Conservation (phyloP, 2,888 invertebrate genomes). For the Agrotis clavis region DNA sequence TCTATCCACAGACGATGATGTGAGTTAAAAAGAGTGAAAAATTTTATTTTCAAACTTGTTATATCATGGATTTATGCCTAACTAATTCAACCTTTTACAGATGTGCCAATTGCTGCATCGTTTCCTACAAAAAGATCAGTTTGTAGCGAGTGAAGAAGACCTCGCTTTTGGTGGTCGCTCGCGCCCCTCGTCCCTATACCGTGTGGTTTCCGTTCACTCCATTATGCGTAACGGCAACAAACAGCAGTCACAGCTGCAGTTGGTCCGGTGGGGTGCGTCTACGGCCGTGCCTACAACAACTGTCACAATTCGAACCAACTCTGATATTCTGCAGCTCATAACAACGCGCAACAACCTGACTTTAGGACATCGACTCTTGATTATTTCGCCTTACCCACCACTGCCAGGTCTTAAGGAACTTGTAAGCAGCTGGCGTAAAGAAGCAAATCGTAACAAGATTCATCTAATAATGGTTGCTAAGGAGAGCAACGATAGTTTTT, state of each 20-base stretch:
- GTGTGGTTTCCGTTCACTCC: constrained; percentile 48
- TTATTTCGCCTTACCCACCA: constrained; percentile 65
- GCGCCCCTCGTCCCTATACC: constrained; percentile 48
- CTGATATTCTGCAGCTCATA: constrained; percentile 60
- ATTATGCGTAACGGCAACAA: constrained; percentile 29
- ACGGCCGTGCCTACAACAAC: constrained; percentile 42
- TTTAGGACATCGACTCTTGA: constrained; percentile 55
- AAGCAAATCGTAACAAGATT: constrained; percentile 58
- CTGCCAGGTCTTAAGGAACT: constrained; percentile 62
- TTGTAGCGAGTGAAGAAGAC: constrained; percentile 58
- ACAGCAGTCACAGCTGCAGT: constrained; percentile 51
- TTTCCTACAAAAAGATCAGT: constrained; percentile 50
- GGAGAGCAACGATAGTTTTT: constrained; percentile 38
- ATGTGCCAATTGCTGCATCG: constrained; percentile 50
- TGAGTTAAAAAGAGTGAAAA: constrained; percentile 29
- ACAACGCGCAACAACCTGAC: constrained; percentile 50
- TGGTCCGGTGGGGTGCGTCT: constrained; percentile 57
- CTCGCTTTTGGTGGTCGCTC: background rate
- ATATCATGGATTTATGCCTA: background rate
- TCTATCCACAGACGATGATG: constrained; percentile 58
- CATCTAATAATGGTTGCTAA: constrained; percentile 57
- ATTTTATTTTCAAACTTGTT: background rate
- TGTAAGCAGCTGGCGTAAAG: constrained; percentile 65
- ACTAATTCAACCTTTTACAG: constrained; percentile 35
- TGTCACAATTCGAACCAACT: constrained; percentile 55